phyloP scores from a whole-genome alignment of 2,113 vertebrate species.

The Dasypus novemcinctus region DNA sequence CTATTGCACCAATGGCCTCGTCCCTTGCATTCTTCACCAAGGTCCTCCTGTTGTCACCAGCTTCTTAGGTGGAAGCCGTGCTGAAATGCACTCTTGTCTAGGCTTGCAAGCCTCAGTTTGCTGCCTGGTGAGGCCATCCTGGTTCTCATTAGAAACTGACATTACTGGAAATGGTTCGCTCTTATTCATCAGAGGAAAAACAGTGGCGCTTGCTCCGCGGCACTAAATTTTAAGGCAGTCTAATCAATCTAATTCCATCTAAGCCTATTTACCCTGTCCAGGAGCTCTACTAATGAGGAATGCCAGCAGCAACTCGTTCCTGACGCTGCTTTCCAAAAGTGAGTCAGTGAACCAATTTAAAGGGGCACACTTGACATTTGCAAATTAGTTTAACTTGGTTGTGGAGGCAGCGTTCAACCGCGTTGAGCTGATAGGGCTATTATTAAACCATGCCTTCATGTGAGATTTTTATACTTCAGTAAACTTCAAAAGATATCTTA shows the following conservation, averaged over 20 bases:
- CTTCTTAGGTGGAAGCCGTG: neutral
- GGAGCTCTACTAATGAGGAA: constrained; percentile 71
- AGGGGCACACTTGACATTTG: constrained; percentile 75
- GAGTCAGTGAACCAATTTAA: constrained; percentile 75
- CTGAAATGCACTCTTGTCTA: neutral
- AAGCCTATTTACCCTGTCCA: constrained; percentile 73
- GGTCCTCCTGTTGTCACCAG: neutral
- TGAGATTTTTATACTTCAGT: constrained; percentile 20
- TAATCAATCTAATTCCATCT: constrained; percentile 76
- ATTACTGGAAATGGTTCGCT: constrained; percentile 45
- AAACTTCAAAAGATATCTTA: constrained; percentile 57
- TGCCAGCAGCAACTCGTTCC: constrained; percentile 68
- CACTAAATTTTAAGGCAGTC: constrained; percentile 54
- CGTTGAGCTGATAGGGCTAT: constrained; percentile 12
- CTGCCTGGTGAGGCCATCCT: neutral
- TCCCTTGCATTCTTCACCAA: neutral
- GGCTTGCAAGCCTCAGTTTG: neutral
- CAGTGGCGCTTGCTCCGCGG: constrained; percentile 46
- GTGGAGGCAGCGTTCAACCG: constrained; percentile 51
- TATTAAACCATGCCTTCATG: constrained; percentile 42
- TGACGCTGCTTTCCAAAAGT: constrained; percentile 71
- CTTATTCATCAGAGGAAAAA: constrained; percentile 25
- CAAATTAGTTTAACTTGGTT: constrained; percentile 72
- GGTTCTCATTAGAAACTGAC: constrained; percentile 31
- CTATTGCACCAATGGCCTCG: neutral